Conservation (phyloP, 35 echinoderm and acorn worm genomes). For the Diadema setosum region DNA sequence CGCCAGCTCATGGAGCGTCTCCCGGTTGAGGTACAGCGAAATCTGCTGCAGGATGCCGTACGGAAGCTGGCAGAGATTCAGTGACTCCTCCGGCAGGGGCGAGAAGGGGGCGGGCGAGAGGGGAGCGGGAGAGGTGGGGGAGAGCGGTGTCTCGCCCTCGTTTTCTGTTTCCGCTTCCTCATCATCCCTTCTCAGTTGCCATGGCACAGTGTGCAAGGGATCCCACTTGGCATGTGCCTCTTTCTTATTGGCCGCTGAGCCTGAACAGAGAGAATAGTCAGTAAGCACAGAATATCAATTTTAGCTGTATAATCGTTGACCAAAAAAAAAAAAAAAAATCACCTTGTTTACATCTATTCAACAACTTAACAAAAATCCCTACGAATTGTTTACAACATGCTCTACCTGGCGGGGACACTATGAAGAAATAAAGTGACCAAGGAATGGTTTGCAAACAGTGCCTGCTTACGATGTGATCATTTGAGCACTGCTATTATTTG, state of each 20-base stretch:
- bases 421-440: no score
- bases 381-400: no score
- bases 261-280: no score
- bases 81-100: neutral
- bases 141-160: neutral
- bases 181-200: neutral
- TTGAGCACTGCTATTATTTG: no score
- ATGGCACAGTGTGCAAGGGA: neutral
- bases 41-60: neutral
- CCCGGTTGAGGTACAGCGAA: neutral
- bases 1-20: conserved; percentile 1
- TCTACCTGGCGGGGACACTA: no score
- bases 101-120: neutral
- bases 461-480: no score
- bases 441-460: no score
- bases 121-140: neutral
- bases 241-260: neutral
- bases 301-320: no score
- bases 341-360: no score
- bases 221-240: neutral
- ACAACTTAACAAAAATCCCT: no score
- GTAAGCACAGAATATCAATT: no score
- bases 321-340: no score
- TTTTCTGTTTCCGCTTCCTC: neutral
- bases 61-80: neutral